phyloP scores from a whole-genome alignment of 2,113 vertebrate genomes.

The Cryptoleucopteryx plumbea region DNA sequence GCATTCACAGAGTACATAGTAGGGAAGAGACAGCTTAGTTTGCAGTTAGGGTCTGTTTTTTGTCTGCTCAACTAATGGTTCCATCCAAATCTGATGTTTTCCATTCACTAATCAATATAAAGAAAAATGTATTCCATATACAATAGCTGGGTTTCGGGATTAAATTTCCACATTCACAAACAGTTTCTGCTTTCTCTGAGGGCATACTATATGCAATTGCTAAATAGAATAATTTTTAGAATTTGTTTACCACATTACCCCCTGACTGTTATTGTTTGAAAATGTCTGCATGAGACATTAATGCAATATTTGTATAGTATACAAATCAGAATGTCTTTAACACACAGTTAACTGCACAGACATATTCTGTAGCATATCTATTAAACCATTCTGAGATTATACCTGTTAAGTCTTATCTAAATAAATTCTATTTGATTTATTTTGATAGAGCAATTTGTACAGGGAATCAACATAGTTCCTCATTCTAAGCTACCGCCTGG shows the following conservation, averaged over 20 bases:
- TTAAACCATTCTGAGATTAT: not conserved
- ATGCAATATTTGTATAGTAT: not conserved
- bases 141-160: not conserved
- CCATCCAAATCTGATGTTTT: not conserved
- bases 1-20: not conserved
- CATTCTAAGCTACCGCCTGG: not conserved
- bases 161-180: not conserved
- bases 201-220: not conserved
- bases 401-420: not conserved
- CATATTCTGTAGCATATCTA: not conserved
- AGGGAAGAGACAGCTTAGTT: not conserved
- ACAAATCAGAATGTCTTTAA: not conserved
- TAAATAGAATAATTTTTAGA: not conserved
- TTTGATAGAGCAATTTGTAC: not conserved
- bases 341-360: not conserved
- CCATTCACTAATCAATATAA: not conserved
- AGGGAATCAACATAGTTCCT: not conserved
- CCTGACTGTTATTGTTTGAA: not conserved
- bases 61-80: not conserved
- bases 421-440: not conserved
- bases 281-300: not conserved
- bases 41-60: not conserved
- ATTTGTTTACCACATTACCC: not conserved
- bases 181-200: not conserved
- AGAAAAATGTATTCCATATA: not conserved